phyloP scores from a whole-genome alignment of 2,888 invertebrate species.

The Plagodis dolabraria region DNA sequence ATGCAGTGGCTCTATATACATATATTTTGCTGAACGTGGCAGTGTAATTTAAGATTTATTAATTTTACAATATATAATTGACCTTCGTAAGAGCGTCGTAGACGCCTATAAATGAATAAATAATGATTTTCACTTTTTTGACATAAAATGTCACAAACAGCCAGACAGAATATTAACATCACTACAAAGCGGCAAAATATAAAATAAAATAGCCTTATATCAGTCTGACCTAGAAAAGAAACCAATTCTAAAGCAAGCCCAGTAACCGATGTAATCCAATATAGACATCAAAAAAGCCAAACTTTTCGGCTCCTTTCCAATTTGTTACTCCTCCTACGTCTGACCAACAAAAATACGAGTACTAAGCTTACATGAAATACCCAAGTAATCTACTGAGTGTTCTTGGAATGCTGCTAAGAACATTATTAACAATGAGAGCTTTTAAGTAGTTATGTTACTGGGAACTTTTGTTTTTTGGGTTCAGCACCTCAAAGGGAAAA shows the following conservation, averaged over 20 bases:
- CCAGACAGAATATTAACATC: too few relatives aligned
- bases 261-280: constrained; percentile 24
- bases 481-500: too few relatives aligned
- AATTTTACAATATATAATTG: too few relatives aligned
- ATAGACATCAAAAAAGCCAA: constrained; percentile 14
- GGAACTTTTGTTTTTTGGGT: constrained; percentile 1
- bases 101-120: too few relatives aligned
- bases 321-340: constrained; percentile 16
- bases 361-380: constrained; percentile 26
- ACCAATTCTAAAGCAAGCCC: constrained; percentile 2
- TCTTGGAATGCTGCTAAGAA: constrained; percentile 34
- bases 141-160: too few relatives aligned
- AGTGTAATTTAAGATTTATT: too few relatives aligned
- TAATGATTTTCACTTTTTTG: too few relatives aligned
- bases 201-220: neutral
- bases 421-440: constrained; percentile 47
- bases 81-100: too few relatives aligned
- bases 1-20: too few relatives aligned
- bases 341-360: constrained; percentile 23
- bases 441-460: constrained; percentile 27
- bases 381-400: constrained; percentile 35
- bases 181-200: too few relatives aligned
- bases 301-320: constrained; percentile 15
- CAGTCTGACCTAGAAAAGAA: constrained; percentile 11
- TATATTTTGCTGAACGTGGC: too few relatives aligned